Conservation (phyloP, 2,113 vertebrate species). For the Microtus montanus region DNA sequence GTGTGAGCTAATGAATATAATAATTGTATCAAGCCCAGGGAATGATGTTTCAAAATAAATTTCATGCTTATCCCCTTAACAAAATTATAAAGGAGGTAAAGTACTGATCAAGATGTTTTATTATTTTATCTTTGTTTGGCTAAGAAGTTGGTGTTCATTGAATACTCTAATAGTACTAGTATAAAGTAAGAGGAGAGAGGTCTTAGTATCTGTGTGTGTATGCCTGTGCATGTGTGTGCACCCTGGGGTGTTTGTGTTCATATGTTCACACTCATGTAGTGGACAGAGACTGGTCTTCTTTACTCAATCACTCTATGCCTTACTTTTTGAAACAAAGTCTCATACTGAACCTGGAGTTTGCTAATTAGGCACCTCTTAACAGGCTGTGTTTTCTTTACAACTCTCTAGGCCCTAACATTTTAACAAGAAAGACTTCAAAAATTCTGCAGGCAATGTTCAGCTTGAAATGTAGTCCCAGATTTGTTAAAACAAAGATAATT, state of each 20-base stretch:
- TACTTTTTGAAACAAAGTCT: neutral
- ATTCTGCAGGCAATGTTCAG: slow-evolving; percentile 64
- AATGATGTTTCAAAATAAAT: neutral
- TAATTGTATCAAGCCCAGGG: neutral
- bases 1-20: neutral
- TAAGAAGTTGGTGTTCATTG: neutral
- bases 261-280: neutral
- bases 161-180: slow-evolving; percentile 37
- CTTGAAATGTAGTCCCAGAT: slow-evolving; percentile 63
- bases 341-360: neutral
- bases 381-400: neutral
- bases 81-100: neutral
- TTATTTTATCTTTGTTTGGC: neutral
- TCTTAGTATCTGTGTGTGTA: neutral
- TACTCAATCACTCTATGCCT: too few species aligned
- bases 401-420: neutral
- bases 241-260: neutral
- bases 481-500: slow-evolving; percentile 75
- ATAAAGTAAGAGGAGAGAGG: slow-evolving; percentile 1
- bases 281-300: neutral
- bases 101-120: neutral
- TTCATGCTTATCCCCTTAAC: neutral
- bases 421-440: slow-evolving; percentile 70
- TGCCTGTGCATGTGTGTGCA: neutral
- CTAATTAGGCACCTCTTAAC: neutral